phyloP scores from a whole-genome alignment of 1,140 invertebrate species.

The Caenorhabditis elegans region WBcel235 BX284605.5:9160501-9161000 shows the following conservation, averaged over 20 bases:
- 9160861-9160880: constrained; percentile 3
- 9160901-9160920: not conserved
- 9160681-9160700: not conserved
- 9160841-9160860: constrained; percentile 9
- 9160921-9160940: not conserved
- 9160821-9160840: not conserved
- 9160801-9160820: not conserved
- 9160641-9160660: not conserved
- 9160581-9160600: constrained; percentile 8
- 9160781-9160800: constrained; percentile 7
- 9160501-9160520: constrained; percentile 38
- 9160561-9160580: constrained; percentile 27
- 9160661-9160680: not conserved
- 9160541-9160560: constrained; percentile 45
- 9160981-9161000: no score
- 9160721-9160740: constrained; percentile 21
- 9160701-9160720: constrained; percentile 1
- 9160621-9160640: constrained; percentile 22
- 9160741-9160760: not conserved
- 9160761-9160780: constrained; percentile 5
- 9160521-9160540: constrained; percentile 53
- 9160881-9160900: constrained; percentile 22
- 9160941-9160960: constrained; percentile 8
- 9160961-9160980: no score
- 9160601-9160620: not conserved